Evolutionary conservation across 1,140 invertebrate genomes (phyloP).

Genomic region (Pseudomyrmex concolor): DNA sequence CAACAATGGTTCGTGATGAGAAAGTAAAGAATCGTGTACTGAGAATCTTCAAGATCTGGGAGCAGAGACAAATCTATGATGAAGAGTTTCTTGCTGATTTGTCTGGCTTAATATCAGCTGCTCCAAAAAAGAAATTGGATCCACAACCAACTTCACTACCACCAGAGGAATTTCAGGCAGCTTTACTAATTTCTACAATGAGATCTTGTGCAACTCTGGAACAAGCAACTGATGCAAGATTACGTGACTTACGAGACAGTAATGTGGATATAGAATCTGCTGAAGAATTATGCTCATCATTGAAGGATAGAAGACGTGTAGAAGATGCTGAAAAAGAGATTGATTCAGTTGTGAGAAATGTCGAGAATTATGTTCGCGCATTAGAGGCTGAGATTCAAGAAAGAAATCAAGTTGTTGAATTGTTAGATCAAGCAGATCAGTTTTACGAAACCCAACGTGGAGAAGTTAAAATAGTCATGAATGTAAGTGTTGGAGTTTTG

Average conservation of each 20-base stretch:
- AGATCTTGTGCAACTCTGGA: conserved; percentile 85
- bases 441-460: conserved; percentile 95
- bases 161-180: conserved; percentile 84
- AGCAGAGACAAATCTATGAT: conserved; percentile 94
- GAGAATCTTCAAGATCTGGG: conserved; percentile 97
- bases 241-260: conserved; percentile 80
- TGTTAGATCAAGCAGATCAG: conserved; percentile 92
- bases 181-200: conserved; percentile 85
- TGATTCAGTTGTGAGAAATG: conserved; percentile 91
- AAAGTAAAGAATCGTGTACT: conserved; percentile 94
- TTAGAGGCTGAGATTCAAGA: conserved; percentile 94
- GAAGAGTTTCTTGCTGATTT: conserved; percentile 94
- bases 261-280: conserved; percentile 86
- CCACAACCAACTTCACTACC: conserved; percentile 84
- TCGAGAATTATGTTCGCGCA: conserved; percentile 92
- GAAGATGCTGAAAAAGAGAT: conserved; percentile 95
- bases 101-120: conserved; percentile 91
- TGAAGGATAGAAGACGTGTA: conserved; percentile 93
- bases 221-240: conserved; percentile 81
- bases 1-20: conserved; percentile 95
- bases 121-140: conserved; percentile 89
- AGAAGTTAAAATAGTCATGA: conserved; percentile 96
- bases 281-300: conserved; percentile 88
- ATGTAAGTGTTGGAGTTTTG: conserved; percentile 88
- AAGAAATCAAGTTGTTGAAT: conserved; percentile 90